Evolutionary conservation across 2,797 vertebrate species (phyloP), one percentile per base, ranked within the genome.

Genomic region (Eulemur albifrons): DNA sequence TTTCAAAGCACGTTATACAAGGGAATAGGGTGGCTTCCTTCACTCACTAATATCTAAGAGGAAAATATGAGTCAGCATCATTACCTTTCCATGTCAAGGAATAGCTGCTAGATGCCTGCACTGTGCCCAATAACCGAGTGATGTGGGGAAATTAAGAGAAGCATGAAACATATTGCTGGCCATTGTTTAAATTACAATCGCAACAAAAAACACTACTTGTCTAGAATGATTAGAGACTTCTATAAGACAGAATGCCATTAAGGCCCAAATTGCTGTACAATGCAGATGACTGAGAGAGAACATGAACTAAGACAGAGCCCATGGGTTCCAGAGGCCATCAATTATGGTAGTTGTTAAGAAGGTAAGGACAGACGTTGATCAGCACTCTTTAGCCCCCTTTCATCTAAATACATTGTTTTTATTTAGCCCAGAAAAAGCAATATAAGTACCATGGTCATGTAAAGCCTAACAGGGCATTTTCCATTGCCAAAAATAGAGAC

Each of bases 351-450:
- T 20, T 70, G 72, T 50, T 83, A 82, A 82, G 32, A 90, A 93
- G 48, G n/a, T 80, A 73, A 82, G n/a, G 13, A 69, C 8, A 70
- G 52, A 50, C 73, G 65, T 48, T 21, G 18, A 76, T 73, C 15
- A 1, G 14, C 4, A 11, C 32, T 38, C 15, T 92, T 76, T 10
- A 85, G 20, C 0, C 27, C 21, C 35, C 25, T 76, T 88, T 94
- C 59, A 65, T 70, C 43, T 88, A 88, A 92, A 95, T 54, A 50
- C 7, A 75, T 38, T 23, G 4, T 23, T 93, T 95, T 81, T 18
- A 50, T 50, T 69, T 77, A 82, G 50, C 50, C 52, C 67, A 93
- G 50, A 70, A 81, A 90, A 93, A 92, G 73, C 59, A 94, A 67
- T 48, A 3, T 35, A 61, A 45, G 61, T 70, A 30, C n/a, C 73